phyloP scores from a whole-genome alignment of 2,888 invertebrate species.

The Bursaphelenchus okinawaensis region DNA sequence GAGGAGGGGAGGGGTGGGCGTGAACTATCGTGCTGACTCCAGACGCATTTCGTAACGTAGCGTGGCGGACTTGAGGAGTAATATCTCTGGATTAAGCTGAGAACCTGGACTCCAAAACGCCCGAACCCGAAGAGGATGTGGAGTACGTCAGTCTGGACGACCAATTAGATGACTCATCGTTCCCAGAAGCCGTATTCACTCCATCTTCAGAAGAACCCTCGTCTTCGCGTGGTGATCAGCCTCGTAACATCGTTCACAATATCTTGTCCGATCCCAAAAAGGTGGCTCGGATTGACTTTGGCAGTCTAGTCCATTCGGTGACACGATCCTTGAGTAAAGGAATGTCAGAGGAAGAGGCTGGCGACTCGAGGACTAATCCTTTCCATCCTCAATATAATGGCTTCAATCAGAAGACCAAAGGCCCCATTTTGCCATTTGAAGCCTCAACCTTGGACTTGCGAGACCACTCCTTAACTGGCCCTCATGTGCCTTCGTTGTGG shows the following conservation, averaged over 20 bases:
- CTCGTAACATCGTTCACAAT: constrained; percentile 7
- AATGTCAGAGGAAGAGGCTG: background rate
- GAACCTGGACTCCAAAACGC: background rate
- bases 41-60: no score
- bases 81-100: background rate
- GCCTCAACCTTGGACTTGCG: background rate
- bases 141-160: background rate
- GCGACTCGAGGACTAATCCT: constrained; percentile 17
- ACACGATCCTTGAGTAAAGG: constrained; percentile 8
- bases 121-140: background rate
- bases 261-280: constrained; percentile 14
- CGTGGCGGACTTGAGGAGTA: no score
- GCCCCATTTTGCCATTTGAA: constrained; percentile 11
- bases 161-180: background rate
- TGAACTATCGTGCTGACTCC: no score
- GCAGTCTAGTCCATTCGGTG: constrained; percentile 11
- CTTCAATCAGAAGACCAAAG: constrained; percentile 1
- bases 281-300: constrained; percentile 16
- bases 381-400: constrained; percentile 18
- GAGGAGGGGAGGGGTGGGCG: no score
- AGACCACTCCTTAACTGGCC: background rate
- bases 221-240: background rate
- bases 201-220: background rate
- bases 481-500: background rate
- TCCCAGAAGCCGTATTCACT: background rate